These are phyloP conservation scores for Aplocera efformata DNA, from an alignment of 2,888 invertebrate genomes.

Conservation along the genomic window DNA sequence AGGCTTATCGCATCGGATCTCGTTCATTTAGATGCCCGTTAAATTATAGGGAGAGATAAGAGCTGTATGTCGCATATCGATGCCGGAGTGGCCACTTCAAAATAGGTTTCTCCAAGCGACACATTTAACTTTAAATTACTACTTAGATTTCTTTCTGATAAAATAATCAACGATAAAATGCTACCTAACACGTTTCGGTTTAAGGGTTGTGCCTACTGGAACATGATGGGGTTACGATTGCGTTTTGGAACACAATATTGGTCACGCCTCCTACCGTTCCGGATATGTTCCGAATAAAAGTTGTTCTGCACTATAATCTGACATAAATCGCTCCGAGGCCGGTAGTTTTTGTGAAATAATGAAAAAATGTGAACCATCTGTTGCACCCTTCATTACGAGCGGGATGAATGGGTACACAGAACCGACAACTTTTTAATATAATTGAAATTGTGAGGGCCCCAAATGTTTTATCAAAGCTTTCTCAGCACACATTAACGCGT, in stretches of 20 bases:
- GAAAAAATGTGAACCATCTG: constrained; percentile 77
- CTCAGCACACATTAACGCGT: constrained; percentile 48
- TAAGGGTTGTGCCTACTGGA: constrained; percentile 10
- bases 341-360: constrained; percentile 68
- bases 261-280: constrained; percentile 67
- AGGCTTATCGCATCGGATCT: constrained; percentile 75
- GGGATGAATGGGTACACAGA: constrained; percentile 63
- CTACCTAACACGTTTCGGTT: constrained; percentile 33
- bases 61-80: constrained; percentile 61
- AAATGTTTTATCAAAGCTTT: constrained; percentile 71
- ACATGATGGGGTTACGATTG: constrained; percentile 30
- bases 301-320: constrained; percentile 69
- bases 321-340: constrained; percentile 70
- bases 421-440: constrained; percentile 76
- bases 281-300: constrained; percentile 69
- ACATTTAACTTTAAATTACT: constrained; percentile 59
- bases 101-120: constrained; percentile 56
- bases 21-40: constrained; percentile 75
- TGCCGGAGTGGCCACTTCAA: constrained; percentile 49
- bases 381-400: constrained; percentile 76
- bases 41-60: constrained; percentile 73
- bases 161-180: constrained; percentile 48
- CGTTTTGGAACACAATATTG: constrained; percentile 57
- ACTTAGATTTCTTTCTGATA: constrained; percentile 63
- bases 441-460: constrained; percentile 71